Evolutionary conservation across 2,797 vertebrate species (phyloP).

Genomic region (Enteromius treurensis): DNA sequence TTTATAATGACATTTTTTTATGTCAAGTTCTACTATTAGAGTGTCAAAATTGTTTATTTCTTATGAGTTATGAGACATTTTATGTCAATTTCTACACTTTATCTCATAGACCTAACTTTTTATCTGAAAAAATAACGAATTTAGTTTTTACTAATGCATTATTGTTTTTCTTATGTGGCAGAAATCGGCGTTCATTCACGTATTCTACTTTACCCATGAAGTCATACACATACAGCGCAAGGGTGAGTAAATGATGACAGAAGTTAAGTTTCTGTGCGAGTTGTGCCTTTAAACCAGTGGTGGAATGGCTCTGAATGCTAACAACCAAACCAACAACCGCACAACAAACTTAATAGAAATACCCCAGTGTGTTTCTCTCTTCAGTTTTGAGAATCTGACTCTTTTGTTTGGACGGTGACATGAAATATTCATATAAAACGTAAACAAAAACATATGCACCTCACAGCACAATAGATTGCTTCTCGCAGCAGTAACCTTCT

Average conservation of each 20-base stretch:
- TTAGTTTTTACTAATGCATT: not conserved
- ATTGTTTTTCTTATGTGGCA: not conserved
- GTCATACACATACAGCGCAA: not conserved
- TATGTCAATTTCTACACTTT: not conserved
- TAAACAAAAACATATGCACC: slow-evolving; percentile 68
- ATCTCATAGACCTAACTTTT: not conserved
- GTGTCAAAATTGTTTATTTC: not conserved
- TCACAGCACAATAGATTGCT: slow-evolving; percentile 76
- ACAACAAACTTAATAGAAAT: not conserved
- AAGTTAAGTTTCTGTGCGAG: not conserved
- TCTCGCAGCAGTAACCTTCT: slow-evolving; percentile 74
- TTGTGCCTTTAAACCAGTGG: not conserved
- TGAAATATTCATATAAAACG: slow-evolving; percentile 54
- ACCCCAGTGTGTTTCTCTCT: not conserved
- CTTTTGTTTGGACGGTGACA: slow-evolving; percentile 20
- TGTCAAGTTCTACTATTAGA: not conserved
- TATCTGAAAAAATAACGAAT: not conserved
- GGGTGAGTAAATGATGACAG: slow-evolving; percentile 20
- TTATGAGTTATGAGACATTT: not conserved
- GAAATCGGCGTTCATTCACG: not conserved
- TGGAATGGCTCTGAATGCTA: not conserved
- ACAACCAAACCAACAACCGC: not conserved
- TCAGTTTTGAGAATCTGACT: not conserved
- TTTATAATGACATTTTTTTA: not conserved
- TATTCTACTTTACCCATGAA: not conserved